These are phyloP conservation scores for Sorex maritimensis DNA, from an alignment of 2,797 vertebrate genomes.

Conservation along the genomic window DNA sequence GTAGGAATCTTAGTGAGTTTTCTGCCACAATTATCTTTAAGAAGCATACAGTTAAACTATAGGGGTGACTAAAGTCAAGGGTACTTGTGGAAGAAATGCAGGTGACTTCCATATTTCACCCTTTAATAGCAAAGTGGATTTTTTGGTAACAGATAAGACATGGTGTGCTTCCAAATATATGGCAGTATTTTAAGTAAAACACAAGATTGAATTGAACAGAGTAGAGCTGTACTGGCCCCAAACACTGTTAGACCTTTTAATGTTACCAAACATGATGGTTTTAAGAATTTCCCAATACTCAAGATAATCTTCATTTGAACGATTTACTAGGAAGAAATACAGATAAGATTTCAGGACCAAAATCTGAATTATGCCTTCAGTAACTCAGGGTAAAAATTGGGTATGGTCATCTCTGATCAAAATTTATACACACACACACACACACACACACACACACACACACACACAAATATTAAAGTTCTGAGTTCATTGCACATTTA, in stretches of 20 bases:
- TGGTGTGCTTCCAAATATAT: conserved; percentile 60
- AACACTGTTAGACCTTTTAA: conserved; percentile 7
- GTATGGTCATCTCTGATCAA: background rate
- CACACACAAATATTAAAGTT: background rate
- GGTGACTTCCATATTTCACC: conserved; percentile 62
- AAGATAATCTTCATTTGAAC: conserved; percentile 41
- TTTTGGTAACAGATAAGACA: conserved; percentile 55
- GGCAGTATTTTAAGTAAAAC: conserved; percentile 54
- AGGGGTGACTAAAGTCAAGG: conserved; percentile 17
- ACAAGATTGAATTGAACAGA: conserved; percentile 44
- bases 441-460: too few relatives aligned
- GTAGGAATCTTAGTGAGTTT: conserved; percentile 23
- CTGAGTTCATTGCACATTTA: background rate
- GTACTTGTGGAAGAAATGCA: conserved; percentile 57
- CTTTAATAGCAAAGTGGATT: conserved; percentile 36
- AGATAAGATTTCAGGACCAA: conserved; percentile 47
- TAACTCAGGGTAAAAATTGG: background rate
- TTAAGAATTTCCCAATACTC: background rate
- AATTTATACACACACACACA: background rate
- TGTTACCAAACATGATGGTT: background rate
- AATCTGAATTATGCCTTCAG: conserved; percentile 51
- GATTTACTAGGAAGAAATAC: background rate
- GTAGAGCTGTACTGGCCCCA: background rate
- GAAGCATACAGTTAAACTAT: conserved; percentile 12
- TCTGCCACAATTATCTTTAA: conserved; percentile 42